A percentile compares a stretch with the other conserved stretches of the same genome.
Evolutionary conservation across 30 jellyfish, hydroid and myxozoan genomes (phyloP).

Genomic region (Aurelia sp.): DNA sequence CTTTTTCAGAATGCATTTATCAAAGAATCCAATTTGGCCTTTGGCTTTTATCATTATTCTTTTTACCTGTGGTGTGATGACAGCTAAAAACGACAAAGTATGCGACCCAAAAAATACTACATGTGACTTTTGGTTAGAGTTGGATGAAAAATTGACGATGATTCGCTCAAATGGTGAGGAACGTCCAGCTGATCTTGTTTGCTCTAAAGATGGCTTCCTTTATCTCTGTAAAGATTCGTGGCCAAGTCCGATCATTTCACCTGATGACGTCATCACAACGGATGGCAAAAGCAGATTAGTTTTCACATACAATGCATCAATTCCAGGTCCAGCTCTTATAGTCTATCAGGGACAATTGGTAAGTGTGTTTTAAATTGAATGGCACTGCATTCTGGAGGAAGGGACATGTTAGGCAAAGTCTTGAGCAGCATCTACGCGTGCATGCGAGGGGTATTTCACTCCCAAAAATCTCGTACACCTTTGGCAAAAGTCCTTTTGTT

Average conservation of each 20-base stretch:
- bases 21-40: too few relatives aligned
- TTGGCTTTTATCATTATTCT: too few relatives aligned
- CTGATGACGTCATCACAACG: constrained; percentile 51
- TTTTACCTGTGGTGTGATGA: too few relatives aligned
- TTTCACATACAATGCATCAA: constrained; percentile 48
- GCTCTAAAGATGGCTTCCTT: constrained; percentile 65
- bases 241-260: constrained; percentile 49
- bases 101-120: neutral
- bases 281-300: constrained; percentile 72
- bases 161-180: constrained; percentile 21
- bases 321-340: constrained; percentile 72
- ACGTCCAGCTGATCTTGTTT: constrained; percentile 51
- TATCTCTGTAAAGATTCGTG: constrained; percentile 56
- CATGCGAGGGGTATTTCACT: too few relatives aligned
- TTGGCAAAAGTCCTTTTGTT: too few relatives aligned
- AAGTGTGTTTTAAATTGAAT: too few relatives aligned
- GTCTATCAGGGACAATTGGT: constrained; percentile 59
- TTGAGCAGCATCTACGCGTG: too few relatives aligned
- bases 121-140: constrained; percentile 72
- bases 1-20: too few relatives aligned
- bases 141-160: constrained; percentile 71
- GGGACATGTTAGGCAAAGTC: too few relatives aligned
- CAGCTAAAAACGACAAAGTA: too few relatives aligned
- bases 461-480: too few relatives aligned
- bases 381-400: too few relatives aligned